Evolutionary conservation across 2,797 vertebrate species (phyloP), one percentile per base, ranked within the genome.

Genomic region (Coendou prehensilis): DNA sequence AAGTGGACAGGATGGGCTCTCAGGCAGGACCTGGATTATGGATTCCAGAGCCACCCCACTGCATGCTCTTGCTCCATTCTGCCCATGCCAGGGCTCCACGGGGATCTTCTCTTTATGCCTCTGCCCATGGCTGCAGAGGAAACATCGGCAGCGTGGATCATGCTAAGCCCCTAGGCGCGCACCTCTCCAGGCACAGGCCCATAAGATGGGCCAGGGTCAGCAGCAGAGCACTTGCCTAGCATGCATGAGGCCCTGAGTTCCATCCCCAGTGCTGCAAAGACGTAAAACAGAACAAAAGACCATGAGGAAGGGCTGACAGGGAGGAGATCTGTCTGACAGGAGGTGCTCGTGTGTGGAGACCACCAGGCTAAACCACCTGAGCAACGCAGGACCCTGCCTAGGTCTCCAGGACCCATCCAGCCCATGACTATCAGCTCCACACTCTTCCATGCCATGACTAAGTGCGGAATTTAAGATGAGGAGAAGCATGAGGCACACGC

Each of bases 301-400:
- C 45, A 52, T 3, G 1, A 64, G 30, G 22, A 13, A 6, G 14
- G 33, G 9, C 47, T 11, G 7, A 26, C 22, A 45, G 14, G 23
- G 47, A 17, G 1, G 23, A 56, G 9, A 0, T 7, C 11, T 9
- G 23, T 41, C 28, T 2, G 22, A n/a, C 2, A 3, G 15, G 9
- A 13, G 9, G 22, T 0, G 9, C 9, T 17, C 37, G 0, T 0
- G 9, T 5, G 11, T 23, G 2, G 0, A 22, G 28, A 30, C 9
- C 17, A 28, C 15, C 15, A 37, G 14, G 13, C 20, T 22, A 20
- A 37, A 14, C 1, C 0, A 9, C 13, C 18, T 23, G 9, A 2
- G 20, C 0, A 0, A 45, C 6, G 5, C 13, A 8, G 22, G 69
- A 6, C 45, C 11, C 6, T 52, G 7, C 23, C 57, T 0, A 0